Evolutionary conservation across 53 echinoderm and acorn worm species (phyloP), one percentile per base, ranked within the genome.

Genomic region (Astropecten irregularis): DNA sequence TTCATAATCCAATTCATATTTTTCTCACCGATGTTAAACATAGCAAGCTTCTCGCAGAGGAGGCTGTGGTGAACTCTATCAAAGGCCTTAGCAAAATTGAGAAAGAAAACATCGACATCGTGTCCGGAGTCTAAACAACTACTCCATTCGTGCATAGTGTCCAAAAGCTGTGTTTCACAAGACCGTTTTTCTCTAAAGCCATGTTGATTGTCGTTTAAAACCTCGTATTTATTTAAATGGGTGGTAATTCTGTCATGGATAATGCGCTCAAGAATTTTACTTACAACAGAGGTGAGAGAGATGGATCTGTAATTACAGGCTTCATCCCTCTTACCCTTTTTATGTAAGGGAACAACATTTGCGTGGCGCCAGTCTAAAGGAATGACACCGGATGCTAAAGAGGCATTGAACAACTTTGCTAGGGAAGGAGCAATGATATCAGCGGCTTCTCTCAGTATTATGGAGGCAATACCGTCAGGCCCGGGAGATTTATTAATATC

Each of bases 161-260:
- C 40, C 16, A 84, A 20, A 37, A 84, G 71, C 57, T 84, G 84
- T 53, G n/a, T n/a, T n/a, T n/a, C n/a, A n/a, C n/a, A n/a, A n/a
- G n/a, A n/a, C n/a, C n/a, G n/a, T n/a, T n/a, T 53, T 21, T 34
- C 22, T 71, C 85, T 53, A 25, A 85, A 73, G 33, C 85, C 85
- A 48, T 73, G 64, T 33, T 85, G 85, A 51, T 51, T 51, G 25
- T 85, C 52, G 2, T 38, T 30, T 2, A 85, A 73, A 18, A 85
- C 46, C 19, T 15, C 9, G 49, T 73, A 19, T 10, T 60, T 23
- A 34, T 85, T 51, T n/a, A 69, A 73, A 25, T 85, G 85, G 19
- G 18, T 27, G 37, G 54, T 85, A 8, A 85, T 48, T 10, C 54
- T 27, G 4, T 27, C 9, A 10, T 19, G 32, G 11, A 84, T 44